phyloP scores from a whole-genome alignment of 2,797 vertebrate genomes.

The Megaceryle alcyon region DNA sequence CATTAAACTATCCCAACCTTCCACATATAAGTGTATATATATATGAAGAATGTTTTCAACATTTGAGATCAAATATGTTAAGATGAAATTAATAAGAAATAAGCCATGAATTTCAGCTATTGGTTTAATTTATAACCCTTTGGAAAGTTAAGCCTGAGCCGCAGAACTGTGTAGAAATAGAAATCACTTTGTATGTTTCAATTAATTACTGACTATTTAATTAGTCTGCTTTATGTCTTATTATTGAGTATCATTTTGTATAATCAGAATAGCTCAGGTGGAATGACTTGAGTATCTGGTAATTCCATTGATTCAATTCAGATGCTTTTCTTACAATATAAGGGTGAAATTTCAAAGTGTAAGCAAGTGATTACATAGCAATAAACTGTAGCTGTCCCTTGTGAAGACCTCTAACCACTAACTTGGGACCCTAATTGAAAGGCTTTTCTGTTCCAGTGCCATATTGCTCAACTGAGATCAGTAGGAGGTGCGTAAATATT shows the following conservation, averaged over 20 bases:
- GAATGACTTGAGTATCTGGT: constrained; percentile 14
- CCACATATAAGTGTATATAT: background rate
- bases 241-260: constrained; percentile 30
- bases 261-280: constrained; percentile 20
- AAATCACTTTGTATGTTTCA: constrained; percentile 21
- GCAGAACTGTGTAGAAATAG: background rate
- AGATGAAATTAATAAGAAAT: constrained; percentile 15
- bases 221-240: constrained; percentile 27
- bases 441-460: background rate
- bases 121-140: background rate
- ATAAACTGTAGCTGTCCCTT: constrained; percentile 11
- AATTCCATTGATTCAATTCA: constrained; percentile 55
- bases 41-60: background rate
- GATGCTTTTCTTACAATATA: background rate
- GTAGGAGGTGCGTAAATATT: constrained; percentile 19
- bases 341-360: constrained; percentile 48
- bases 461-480: background rate
- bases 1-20: background rate
- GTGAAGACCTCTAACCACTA: background rate
- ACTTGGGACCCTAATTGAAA: constrained; percentile 8
- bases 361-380: background rate
- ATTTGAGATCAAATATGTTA: background rate
- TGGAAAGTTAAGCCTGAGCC: constrained; percentile 4
- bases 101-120: background rate
- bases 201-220: constrained; percentile 31